Base-by-base conservation (phyloP, 2,888 invertebrate genomes). In the Protophormia terraenovae region DNA sequence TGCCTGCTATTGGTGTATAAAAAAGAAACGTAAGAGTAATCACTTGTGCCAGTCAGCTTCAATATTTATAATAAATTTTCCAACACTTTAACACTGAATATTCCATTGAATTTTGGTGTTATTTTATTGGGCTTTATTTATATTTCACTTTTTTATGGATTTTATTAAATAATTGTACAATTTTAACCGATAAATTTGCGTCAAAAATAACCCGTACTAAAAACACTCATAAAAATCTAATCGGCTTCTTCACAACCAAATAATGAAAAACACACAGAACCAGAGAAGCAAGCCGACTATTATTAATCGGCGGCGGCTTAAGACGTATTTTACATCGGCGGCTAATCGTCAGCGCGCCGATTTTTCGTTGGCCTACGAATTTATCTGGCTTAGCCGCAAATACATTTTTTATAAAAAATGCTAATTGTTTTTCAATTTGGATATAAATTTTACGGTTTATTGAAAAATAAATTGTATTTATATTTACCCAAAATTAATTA, bases 41-140 rank as follows among this genome's bases (percentile, higher is more conserved):
- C 85, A 86, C 86, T 88, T 87, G 72, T 85, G 87, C 87, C 88
- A 87, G 84, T 87, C 88, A 87, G 84, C 86, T 84, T 86, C 79
- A 87, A 60, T 79, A 84, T 87, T 87, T 81, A 81, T 83, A 73
- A 41, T 60, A 29, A 77, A 76, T 72, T 86, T 86, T 79, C 47
- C 71, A 19, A 64, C 67, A 78, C 77, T 84, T 84, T 19, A 22
- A 62, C 72, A 35, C 45, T 41, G 1, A 53, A 35, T 47, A 82
- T 35, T 41, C 32, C 38, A 62, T 41, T 66, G 8, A 45, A 73
- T 64, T 78, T 84, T 55, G 16, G 47, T 41, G 45, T 38, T 72
- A 75, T 55, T 5, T 72, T 24, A 32, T 84, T 24, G 8, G 45
- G 16, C 35, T 10, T 22, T 47, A 55, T 27, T 79, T 79, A 75